Evolutionary conservation across 2,888 invertebrate species (phyloP).

Genomic region (Cosmopolites sordidus): DNA sequence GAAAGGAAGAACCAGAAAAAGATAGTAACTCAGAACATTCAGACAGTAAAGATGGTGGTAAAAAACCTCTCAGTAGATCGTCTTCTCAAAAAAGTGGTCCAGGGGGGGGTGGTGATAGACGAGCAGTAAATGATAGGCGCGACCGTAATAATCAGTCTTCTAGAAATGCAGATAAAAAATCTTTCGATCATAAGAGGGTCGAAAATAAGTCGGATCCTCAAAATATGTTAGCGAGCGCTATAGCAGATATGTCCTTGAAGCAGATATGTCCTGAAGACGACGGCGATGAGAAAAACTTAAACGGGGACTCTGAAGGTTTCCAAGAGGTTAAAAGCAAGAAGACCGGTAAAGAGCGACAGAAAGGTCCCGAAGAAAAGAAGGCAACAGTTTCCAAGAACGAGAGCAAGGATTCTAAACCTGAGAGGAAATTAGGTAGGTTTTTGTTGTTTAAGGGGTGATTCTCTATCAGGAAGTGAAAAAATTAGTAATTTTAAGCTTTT

Average conservation of each 20-base stretch:
- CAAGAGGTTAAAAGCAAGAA: slow-evolving; percentile 83
- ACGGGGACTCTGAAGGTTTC: slow-evolving; percentile 57
- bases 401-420: slow-evolving; percentile 16
- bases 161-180: slow-evolving; percentile 37
- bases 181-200: slow-evolving; percentile 41
- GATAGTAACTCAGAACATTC: slow-evolving; percentile 83
- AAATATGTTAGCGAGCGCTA: slow-evolving; percentile 42
- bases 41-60: slow-evolving; percentile 51
- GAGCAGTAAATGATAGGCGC: slow-evolving; percentile 23
- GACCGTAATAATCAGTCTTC: slow-evolving; percentile 30
- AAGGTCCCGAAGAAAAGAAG: slow-evolving; percentile 42
- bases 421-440: slow-evolving; percentile 24
- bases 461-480: too few relatives aligned
- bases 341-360: slow-evolving; percentile 59
- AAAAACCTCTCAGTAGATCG: slow-evolving; percentile 14
- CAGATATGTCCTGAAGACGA: slow-evolving; percentile 44
- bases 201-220: slow-evolving; percentile 49
- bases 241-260: slow-evolving; percentile 47
- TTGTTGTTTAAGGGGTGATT: too few relatives aligned
- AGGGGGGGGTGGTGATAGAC: slow-evolving; percentile 9
- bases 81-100: slow-evolving; percentile 23
- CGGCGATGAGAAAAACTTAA: slow-evolving; percentile 51
- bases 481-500: too few relatives aligned
- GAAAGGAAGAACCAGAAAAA: slow-evolving; percentile 50
- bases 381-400: slow-evolving; percentile 31